Percentiles rank a stretch among this genome's conserved stretches.
These are phyloP conservation scores for Peribatodes rhomboidaria DNA, from an alignment of 2,888 invertebrate species.

Conservation along the genomic window DNA sequence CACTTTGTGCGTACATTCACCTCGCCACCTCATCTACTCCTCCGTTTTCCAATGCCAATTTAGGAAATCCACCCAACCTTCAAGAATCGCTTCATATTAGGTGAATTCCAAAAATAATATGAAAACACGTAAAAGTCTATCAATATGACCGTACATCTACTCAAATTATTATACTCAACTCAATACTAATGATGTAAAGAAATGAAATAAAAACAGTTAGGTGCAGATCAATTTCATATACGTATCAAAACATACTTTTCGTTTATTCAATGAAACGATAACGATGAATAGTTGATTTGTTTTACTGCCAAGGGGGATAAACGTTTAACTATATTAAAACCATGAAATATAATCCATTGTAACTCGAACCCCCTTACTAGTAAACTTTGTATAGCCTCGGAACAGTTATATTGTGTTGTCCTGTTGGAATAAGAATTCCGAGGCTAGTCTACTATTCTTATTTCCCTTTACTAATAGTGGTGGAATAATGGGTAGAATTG, in stretches of 20 bases:
- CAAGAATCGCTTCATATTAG: not conserved
- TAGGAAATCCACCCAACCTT: slow-evolving; percentile 19
- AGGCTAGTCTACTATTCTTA: too few relatives aligned
- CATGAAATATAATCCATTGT: not conserved
- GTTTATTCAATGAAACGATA: not conserved
- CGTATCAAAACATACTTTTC: not conserved
- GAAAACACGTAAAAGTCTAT: too few relatives aligned
- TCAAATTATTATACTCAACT: not conserved
- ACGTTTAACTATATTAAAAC: not conserved
- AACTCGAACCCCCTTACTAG: too few relatives aligned
- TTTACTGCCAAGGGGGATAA: too few relatives aligned
- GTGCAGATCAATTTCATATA: not conserved
- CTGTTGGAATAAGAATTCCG: too few relatives aligned
- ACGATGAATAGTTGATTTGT: too few relatives aligned
- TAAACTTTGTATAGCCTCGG: too few relatives aligned
- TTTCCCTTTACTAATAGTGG: too few relatives aligned
- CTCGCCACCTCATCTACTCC: slow-evolving; percentile 77
- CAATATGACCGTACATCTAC: not conserved
- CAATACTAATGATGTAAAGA: too few relatives aligned
- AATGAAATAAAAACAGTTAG: not conserved
- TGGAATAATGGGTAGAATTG: too few relatives aligned
- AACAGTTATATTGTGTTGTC: too few relatives aligned
- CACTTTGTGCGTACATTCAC: slow-evolving; percentile 85
- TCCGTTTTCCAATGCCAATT: slow-evolving; percentile 42
- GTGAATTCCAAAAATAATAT: not conserved